Conservation (phyloP, 2,113 vertebrate species). For the Cygnus atratus region DNA sequence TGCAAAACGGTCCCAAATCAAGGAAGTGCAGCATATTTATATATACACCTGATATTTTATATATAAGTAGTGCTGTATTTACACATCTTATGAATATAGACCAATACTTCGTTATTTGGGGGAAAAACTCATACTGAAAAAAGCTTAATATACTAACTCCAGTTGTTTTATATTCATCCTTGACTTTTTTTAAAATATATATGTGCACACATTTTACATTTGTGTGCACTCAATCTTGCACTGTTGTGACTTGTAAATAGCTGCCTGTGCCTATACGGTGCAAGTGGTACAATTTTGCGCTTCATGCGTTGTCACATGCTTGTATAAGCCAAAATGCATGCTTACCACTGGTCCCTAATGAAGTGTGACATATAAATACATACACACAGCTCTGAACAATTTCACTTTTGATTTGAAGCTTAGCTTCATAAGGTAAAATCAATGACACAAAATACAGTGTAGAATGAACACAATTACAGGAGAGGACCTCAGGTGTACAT, state of each 20-base stretch:
- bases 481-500: background rate
- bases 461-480: background rate
- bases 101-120: background rate
- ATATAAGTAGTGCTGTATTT: background rate
- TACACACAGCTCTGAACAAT: background rate
- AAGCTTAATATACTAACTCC: background rate
- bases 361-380: accelerated
- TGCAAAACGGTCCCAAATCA: background rate
- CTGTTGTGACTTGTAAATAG: background rate
- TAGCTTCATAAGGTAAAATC: background rate
- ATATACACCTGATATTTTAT: background rate
- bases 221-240: background rate
- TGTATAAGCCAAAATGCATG: accelerated
- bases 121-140: background rate
- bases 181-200: background rate
- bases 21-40: background rate
- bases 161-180: background rate
- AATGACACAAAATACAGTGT: background rate
- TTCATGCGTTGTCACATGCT: background rate
- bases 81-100: background rate
- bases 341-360: background rate
- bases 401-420: background rate
- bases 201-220: background rate
- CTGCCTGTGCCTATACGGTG: accelerated
- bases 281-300: background rate